Conservation (phyloP, 2,888 invertebrate species). For the Eupelmus urozonus region DNA sequence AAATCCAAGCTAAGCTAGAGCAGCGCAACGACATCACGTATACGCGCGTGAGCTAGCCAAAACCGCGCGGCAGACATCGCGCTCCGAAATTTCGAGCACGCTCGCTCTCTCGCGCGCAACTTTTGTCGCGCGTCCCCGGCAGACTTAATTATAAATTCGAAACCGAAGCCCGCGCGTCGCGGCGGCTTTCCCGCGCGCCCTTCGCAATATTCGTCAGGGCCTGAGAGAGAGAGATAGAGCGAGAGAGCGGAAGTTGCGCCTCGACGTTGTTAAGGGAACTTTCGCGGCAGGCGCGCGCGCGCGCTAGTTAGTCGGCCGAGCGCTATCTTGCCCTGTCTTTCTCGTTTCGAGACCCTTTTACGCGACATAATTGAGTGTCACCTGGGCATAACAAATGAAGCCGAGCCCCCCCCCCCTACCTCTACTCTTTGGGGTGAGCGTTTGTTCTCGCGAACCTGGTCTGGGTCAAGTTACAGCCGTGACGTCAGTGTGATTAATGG, state of each 20-base stretch:
- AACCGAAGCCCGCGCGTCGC: constrained; percentile 52
- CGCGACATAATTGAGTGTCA: constrained; percentile 75
- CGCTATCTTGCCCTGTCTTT: constrained; percentile 63
- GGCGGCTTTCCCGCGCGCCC: constrained; percentile 26
- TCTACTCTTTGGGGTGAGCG: too few relatives aligned
- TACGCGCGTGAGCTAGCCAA: neutral
- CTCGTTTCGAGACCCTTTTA: constrained; percentile 66
- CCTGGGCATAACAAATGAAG: constrained; percentile 75
- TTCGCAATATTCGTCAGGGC: constrained; percentile 35
- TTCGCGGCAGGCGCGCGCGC: too few relatives aligned
- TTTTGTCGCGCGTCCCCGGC: neutral
- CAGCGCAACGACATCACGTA: constrained; percentile 50
- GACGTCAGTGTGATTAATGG: constrained; percentile 55
- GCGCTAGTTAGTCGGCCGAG: constrained; percentile 20
- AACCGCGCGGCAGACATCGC: constrained; percentile 11
- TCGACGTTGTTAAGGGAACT: constrained; percentile 21
- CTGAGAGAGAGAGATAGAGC: neutral
- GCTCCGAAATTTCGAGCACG: constrained; percentile 25
- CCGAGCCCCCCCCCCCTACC: constrained; percentile 38
- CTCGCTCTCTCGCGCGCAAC: neutral
- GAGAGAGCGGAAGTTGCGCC: constrained; percentile 14
- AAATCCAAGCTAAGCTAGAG: too few relatives aligned
- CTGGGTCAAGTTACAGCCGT: constrained; percentile 51
- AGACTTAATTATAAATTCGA: constrained; percentile 59
- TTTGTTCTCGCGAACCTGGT: constrained; percentile 47